Evolutionary conservation across 2,888 invertebrate genomes (phyloP).

Genomic region (Trichogramma evanescens): DNA sequence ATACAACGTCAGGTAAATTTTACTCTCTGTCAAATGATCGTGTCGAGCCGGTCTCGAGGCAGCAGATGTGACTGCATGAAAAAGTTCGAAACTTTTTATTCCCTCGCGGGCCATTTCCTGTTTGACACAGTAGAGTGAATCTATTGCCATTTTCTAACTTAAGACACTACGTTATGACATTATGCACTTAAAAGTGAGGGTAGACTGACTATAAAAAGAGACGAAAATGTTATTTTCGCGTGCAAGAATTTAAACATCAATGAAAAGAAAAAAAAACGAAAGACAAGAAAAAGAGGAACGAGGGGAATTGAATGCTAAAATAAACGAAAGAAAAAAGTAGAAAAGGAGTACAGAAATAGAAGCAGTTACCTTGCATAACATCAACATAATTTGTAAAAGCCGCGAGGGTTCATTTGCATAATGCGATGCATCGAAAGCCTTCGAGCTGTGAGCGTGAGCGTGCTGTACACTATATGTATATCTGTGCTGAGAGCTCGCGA

Average conservation of each 20-base stretch:
- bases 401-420: conserved; percentile 40
- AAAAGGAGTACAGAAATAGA: conserved; percentile 13
- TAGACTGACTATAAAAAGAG: no score
- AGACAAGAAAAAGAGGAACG: not conserved
- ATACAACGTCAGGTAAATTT: no score
- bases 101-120: no score
- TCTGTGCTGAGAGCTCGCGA: no score
- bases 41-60: no score
- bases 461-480: conserved; percentile 8
- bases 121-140: no score
- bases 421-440: conserved; percentile 41
- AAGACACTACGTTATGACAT: no score
- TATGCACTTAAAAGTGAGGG: no score
- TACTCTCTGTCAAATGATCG: no score
- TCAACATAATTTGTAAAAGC: conserved; percentile 42
- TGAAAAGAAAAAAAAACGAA: not conserved
- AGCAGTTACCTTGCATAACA: conserved; percentile 34
- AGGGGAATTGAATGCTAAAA: conserved; percentile 30
- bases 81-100: no score
- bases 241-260: conserved; percentile 4
- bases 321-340: conserved; percentile 25
- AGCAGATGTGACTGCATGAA: no score
- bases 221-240: not conserved
- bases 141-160: no score
- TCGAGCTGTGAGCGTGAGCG: conserved; percentile 8